Evolutionary conservation across 2,888 invertebrate genomes (phyloP), one percentile per base, ranked within the genome.

Genomic region (Therioaphis trifolii): DNA sequence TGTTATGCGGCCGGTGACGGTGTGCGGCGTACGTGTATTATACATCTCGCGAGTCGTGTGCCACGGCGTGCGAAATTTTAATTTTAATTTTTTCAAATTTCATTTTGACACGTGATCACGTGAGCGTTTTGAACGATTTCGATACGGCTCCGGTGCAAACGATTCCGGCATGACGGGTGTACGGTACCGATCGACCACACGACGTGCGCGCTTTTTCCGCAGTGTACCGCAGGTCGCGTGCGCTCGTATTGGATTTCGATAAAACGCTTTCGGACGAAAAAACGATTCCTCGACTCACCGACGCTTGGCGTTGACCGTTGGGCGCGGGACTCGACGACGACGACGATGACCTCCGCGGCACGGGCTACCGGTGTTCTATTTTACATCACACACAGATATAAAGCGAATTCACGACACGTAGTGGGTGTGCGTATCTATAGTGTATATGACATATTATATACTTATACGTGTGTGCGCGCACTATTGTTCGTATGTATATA

Each of bases 311-410:
- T 1, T 11, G n/a, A 21, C 35, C 1, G 71, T 9, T 27, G 55
- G n/a, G 52, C 52, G 49, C 46, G 27, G 46, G 5, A 12, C 27
- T 11, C 1, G 11, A 2, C 75, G 27, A 46, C 15, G 52, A 18
- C 52, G 52, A 68, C 66, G 77, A 35, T 68, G 77, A 77, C 77
- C 77, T 68, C 77, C n/a, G n/a, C n/a, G n/a, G n/a, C n/a, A n/a
- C n/a, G 35, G 21, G 77, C 77, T 77, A 77, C 77, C 66, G 77
- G 77, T 66, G 77, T 77, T 77, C 35, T 52, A 66, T 77, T 77
- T 52, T 35, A 72, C 52, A 52, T 27, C 35, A 3, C n/a, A n/a
- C n/a, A 35, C 35, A 14, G 12, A 27, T 29, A n/a, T 24, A 24
- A 24, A 46, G 49, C 71, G 71, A 71, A 71, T 71, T 52, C 78